Base-by-base conservation (phyloP, 2,888 invertebrate species). In the Tiliacea aurago region DNA sequence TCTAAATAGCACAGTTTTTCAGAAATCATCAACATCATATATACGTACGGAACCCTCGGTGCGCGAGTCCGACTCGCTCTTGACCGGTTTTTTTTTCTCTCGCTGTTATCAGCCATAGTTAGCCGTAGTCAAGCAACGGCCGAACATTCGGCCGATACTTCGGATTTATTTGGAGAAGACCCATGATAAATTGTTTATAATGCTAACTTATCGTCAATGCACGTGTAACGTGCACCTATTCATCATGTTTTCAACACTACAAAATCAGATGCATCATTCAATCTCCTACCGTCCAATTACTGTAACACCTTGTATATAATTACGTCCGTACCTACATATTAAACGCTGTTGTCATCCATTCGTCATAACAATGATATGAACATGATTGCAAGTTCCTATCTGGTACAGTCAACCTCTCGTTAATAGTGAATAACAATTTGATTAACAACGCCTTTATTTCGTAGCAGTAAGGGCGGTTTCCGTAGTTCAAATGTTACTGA, bases 301-400 rank as follows among this genome's bases (percentile, higher is more conserved):
- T 64, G 45, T 53, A 71, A 68, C 78, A 78, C 64, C 61, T 65
- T 61, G 59, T 68, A 65, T 68, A 65, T 73, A 72, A 72, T 68
- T 65, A 83, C 51, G 67, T 62, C 53, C 65, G 66, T 61, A 61
- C 56, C 59, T 67, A 74, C 51, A 58, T 76, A 69, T 70, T 71
- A 76, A 78, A 65, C 58, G 67, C 66, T 80, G 76, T 70, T 84
- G 88, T 90, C 90, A 88, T 87, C 81, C 84, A 87, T 84, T 86
- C 87, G 78, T 87, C 87, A 88, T 85, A 86, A 87, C 86, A 88
- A 87, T 88, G 81, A 86, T 87, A 87, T 86, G 85, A 87, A 80
- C 76, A 86, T 89, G 86, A 90, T 90, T 88, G 89, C 83, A 84
- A 84, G 87, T 84, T 86, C 84, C 81, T 86, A 87, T 86, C 86